Evolutionary conservation across 2,797 vertebrate genomes (phyloP).

Genomic region (Galago senegalensis): DNA sequence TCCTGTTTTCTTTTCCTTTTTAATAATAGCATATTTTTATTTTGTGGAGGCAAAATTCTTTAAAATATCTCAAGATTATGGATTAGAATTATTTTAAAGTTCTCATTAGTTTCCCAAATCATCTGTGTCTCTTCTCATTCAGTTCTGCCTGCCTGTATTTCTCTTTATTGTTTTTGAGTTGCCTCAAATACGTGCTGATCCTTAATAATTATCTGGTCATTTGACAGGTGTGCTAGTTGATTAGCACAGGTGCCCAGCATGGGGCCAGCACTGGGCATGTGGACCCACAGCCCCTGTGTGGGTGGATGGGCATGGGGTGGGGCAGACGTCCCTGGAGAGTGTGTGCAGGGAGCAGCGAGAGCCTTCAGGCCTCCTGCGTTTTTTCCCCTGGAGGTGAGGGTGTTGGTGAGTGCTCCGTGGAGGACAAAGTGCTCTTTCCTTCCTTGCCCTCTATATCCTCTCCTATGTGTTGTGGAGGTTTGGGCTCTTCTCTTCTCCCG

Average conservation of each 20-base stretch:
- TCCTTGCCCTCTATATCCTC: background rate
- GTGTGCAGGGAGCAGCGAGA: background rate
- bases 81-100: constrained; percentile 36
- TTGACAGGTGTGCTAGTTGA: background rate
- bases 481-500: background rate
- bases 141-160: background rate
- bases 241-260: background rate
- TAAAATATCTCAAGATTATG: constrained; percentile 28
- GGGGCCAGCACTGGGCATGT: background rate
- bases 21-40: background rate
- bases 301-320: background rate
- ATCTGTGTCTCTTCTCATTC: constrained; percentile 35
- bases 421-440: background rate
- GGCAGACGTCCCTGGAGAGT: background rate
- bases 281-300: background rate
- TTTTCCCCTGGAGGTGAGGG: background rate
- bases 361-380: background rate
- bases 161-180: constrained; percentile 29
- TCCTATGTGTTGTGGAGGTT: background rate
- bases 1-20: constrained; percentile 15
- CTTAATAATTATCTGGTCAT: background rate
- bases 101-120: constrained; percentile 13
- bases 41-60: constrained; percentile 25
- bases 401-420: background rate
- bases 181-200: background rate